Evolutionary conservation across 2,113 vertebrate species (phyloP).

Genomic region (Tringa solitaria): DNA sequence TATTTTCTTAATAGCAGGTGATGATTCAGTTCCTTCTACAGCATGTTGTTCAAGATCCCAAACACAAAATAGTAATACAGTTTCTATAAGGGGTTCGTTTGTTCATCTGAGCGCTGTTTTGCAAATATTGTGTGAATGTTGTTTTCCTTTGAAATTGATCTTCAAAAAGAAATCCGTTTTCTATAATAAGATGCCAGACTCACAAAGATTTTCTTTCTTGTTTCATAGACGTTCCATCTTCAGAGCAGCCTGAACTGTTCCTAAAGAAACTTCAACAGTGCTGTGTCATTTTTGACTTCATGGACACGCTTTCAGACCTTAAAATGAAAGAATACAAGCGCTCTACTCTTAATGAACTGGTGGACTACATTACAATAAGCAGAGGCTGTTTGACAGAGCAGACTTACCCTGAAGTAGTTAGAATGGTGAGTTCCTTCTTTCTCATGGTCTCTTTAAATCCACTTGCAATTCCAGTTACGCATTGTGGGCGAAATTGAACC

Average conservation of each 20-base stretch:
- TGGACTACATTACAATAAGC: conserved; percentile 99
- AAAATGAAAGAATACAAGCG: conserved; percentile 99
- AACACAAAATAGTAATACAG: not conserved
- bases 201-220: conserved; percentile 74
- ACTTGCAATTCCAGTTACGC: not conserved
- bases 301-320: conserved; percentile 99
- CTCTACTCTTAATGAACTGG: conserved; percentile 99
- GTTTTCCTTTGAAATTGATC: conserved; percentile 70
- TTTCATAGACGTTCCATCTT: conserved; percentile 91
- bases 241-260: conserved; percentile 99
- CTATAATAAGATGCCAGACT: conserved; percentile 74
- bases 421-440: conserved; percentile 92
- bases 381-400: conserved; percentile 99
- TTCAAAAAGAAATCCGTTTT: conserved; percentile 74
- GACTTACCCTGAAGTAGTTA: conserved; percentile 99
- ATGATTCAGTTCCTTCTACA: not conserved
- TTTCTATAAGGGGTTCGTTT: conserved; percentile 8
- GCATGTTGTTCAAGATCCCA: not conserved
- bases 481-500: not conserved
- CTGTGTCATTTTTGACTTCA: conserved; percentile 99
- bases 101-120: conserved; percentile 66
- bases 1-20: conserved; percentile 6
- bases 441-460: conserved; percentile 61
- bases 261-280: conserved; percentile 99
- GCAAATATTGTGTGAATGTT: conserved; percentile 54